phyloP scores from a whole-genome alignment of 2,888 invertebrate species.

The Watsonalla binaria region DNA sequence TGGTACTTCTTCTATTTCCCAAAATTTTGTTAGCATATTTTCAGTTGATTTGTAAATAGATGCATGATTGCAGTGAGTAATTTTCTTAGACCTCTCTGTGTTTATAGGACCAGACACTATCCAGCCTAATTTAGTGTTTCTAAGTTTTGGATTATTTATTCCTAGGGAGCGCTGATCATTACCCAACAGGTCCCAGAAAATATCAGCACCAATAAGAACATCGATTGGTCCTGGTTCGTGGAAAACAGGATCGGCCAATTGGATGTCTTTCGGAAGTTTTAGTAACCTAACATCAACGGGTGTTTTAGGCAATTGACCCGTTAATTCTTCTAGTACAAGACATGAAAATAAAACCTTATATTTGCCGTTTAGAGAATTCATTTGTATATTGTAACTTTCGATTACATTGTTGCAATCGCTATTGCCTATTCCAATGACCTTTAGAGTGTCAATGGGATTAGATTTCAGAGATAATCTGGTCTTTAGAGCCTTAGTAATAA shows the following conservation, averaged over 20 bases:
- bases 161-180: conserved; percentile 4
- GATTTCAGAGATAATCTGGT: conserved; percentile 6
- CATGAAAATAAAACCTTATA: conserved; percentile 6
- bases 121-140: conserved; percentile 12
- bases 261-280: conserved; percentile 10
- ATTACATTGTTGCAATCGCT: conserved; percentile 4
- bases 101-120: conserved; percentile 8
- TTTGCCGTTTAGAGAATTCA: conserved; percentile 7
- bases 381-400: conserved; percentile 11
- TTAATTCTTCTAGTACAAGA: conserved; percentile 10
- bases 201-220: conserved; percentile 15
- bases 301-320: conserved; percentile 12
- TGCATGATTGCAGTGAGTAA: conserved; percentile 6
- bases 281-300: conserved; percentile 4
- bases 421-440: conserved; percentile 16
- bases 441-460: conserved; percentile 4
- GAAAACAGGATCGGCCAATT: conserved; percentile 16
- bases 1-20: conserved; percentile 12
- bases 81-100: background rate
- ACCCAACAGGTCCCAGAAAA: conserved; percentile 16
- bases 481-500: background rate
- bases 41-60: background rate
- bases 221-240: conserved; percentile 12
- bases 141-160: conserved; percentile 5
- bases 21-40: conserved; percentile 9